Evolutionary conservation across 2,888 invertebrate genomes (phyloP).

Genomic region (Polydrusus pterygomalis): DNA sequence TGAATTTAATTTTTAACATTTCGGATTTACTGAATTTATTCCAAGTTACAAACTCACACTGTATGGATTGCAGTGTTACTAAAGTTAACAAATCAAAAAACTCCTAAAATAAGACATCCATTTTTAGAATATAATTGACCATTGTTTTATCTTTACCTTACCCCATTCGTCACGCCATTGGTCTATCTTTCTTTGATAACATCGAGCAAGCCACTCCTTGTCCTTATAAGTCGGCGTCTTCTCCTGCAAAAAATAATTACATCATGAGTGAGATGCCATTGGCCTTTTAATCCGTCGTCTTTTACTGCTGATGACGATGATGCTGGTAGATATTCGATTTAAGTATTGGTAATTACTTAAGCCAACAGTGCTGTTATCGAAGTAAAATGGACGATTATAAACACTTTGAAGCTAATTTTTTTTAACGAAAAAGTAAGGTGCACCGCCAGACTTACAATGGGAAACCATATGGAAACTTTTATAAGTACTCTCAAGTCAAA

Average conservation of each 20-base stretch:
- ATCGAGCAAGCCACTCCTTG: constrained; percentile 46
- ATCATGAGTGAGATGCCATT: constrained; percentile 57
- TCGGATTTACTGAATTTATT: no score
- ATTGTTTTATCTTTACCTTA: no score
- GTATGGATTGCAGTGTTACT: no score
- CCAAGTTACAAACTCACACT: no score
- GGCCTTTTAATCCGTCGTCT: constrained; percentile 55
- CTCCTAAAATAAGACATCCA: no score
- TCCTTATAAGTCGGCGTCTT: constrained; percentile 46
- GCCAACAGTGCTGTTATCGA: constrained; percentile 6
- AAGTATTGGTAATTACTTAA: constrained; percentile 13
- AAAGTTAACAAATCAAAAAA: no score
- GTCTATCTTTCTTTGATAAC: constrained; percentile 34
- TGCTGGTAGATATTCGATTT: constrained; percentile 40
- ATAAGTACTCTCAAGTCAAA: no score
- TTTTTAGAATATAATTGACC: no score
- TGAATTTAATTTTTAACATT: no score
- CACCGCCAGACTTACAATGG: no score
- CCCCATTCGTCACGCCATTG: constrained; percentile 19
- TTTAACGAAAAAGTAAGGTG: no score
- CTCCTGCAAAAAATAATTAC: constrained; percentile 57
- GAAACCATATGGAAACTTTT: no score
- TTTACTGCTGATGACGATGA: constrained; percentile 19
- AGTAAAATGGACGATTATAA: neutral
- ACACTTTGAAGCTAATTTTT: neutral